Percentiles rank a stretch among this genome's conserved stretches.
Conservation (phyloP, 2,797 vertebrate genomes). For the Trachops cirrhosus region DNA sequence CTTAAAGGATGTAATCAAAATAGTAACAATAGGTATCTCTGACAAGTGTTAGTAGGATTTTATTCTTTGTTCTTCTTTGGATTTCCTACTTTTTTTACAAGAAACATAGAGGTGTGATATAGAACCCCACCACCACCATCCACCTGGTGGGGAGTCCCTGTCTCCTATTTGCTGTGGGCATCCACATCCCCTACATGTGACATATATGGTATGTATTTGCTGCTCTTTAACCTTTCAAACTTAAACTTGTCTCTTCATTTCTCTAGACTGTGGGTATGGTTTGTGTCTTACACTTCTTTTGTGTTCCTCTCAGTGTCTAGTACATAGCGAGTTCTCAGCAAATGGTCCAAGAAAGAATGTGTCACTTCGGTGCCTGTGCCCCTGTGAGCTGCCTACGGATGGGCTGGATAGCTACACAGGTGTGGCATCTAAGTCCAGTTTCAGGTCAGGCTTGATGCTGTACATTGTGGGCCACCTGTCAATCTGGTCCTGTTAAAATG, state of each 20-base stretch:
- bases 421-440: conserved; percentile 2
- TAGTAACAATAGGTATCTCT: background rate
- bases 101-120: background rate
- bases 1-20: background rate
- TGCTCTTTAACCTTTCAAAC: background rate
- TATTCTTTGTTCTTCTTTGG: background rate
- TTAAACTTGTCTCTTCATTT: background rate
- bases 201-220: background rate
- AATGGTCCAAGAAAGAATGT: background rate
- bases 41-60: background rate
- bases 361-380: background rate
- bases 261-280: background rate
- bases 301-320: background rate
- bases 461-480: conserved; percentile 32
- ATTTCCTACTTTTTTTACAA: background rate
- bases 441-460: conserved; percentile 11
- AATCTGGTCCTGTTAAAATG: conserved; percentile 36
- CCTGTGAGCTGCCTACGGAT: background rate
- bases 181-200: background rate
- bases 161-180: background rate
- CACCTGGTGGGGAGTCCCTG: background rate
- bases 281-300: background rate
- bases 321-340: background rate
- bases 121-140: background rate
- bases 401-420: background rate